Conservation (phyloP, 2,113 vertebrate species). For the Pedionomus torquatus region DNA sequence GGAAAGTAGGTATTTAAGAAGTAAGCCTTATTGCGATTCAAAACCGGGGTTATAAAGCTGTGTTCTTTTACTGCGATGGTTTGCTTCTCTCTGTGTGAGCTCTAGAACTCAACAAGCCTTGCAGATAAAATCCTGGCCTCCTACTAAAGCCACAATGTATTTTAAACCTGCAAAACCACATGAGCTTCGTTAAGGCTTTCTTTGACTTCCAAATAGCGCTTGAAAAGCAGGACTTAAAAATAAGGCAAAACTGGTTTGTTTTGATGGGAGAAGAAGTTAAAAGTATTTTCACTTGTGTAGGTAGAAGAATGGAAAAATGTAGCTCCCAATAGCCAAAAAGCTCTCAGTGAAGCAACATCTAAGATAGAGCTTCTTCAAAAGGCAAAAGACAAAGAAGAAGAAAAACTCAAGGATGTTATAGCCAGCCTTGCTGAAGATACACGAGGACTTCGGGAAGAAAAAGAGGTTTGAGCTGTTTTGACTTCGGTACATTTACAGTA, state of each 20-base stretch:
- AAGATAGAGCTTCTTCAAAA: constrained; percentile 83
- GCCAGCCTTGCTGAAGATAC: constrained; percentile 91
- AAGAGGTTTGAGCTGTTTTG: constrained; percentile 80
- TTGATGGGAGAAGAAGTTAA: background rate
- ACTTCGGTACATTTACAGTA: background rate
- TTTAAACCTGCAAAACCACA: fast-evolving
- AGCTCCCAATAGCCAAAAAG: constrained; percentile 79
- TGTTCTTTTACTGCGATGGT: background rate
- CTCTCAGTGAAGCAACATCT: constrained; percentile 81
- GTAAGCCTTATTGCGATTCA: background rate
- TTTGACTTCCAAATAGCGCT: background rate
- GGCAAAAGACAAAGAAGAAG: constrained; percentile 84
- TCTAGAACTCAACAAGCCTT: background rate
- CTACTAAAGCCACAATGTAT: background rate
- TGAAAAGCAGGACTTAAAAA: background rate
- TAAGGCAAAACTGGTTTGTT: background rate
- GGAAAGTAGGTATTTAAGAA: background rate
- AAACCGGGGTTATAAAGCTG: background rate
- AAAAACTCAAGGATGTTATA: constrained; percentile 87
- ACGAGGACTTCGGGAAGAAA: constrained; percentile 87
- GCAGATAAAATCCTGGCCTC: background rate
- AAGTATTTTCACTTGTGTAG: constrained; percentile 64
- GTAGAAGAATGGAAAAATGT: constrained; percentile 84
- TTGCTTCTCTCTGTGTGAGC: background rate
- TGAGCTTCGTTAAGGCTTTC: background rate